Base-by-base conservation (phyloP, 2,888 invertebrate species). In the Melieria picta region DNA sequence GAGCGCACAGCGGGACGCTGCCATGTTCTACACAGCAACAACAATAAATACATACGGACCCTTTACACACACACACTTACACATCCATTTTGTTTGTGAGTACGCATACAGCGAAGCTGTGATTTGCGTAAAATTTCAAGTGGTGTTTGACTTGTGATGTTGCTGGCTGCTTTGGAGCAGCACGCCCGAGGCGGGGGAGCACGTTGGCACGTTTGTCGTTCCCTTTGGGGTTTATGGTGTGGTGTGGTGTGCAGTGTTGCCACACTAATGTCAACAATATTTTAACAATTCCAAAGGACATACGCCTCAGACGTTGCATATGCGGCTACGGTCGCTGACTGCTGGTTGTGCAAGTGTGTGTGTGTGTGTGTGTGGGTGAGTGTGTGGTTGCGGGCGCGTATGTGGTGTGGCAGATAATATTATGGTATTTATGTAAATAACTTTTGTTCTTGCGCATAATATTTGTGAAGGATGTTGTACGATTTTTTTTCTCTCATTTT, bases 391-490 rank as follows among this genome's bases (percentile, higher is more conserved):
- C 9, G 13, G 11, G 52, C 5, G 52, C 9, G 13, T 52, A 10
- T 50, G 50, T 50, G 50, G 11, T 10, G 9, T 50, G 9, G 11
- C 11, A 50, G 50, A 11, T 50, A 50, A 50, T 50, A 50, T 50
- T 50, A 11, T 30, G 11, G 61, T 42, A 61, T 61, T 61, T 61
- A 61, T 61, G 61, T 45, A 43, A 61, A 61, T 62, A 62, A 62
- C 47, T 48, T 61, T 30, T 30, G 30, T 30, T 30, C 30, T 30
- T 30, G 30, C 30, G 30, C 30, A 30, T 30, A 30, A 30, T 30
- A 30, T 30, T 30, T 30, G 30, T 30, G 30, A 30, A 30, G 30
- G 30, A 30, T 30, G 30, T 30, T 42, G 45, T 42, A 10, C 45
- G 1, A 13, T 52, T 52, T 52, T 5, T 9, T 13, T 7, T 52